Evolutionary conservation across 2,888 invertebrate species (phyloP).

Genomic region (Candidula unifasciata): DNA sequence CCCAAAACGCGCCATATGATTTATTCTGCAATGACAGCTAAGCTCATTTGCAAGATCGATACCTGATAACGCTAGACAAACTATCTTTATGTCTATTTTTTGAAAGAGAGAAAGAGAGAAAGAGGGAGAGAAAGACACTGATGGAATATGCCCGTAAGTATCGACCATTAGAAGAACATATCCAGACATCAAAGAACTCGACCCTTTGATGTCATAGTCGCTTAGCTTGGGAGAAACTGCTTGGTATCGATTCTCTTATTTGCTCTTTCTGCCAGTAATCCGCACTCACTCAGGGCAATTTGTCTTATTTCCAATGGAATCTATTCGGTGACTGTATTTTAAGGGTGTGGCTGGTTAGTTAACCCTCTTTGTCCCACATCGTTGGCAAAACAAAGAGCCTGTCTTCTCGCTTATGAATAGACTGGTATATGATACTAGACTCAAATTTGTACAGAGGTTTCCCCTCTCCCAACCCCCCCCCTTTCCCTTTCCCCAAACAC

Average conservation of each 20-base stretch:
- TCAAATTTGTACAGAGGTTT: too few relatives aligned
- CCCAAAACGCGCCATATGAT: background rate
- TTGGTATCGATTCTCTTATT: slow-evolving; percentile 27
- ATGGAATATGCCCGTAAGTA: background rate
- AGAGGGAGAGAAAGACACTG: too few relatives aligned
- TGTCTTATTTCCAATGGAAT: background rate
- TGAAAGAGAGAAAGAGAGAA: too few relatives aligned
- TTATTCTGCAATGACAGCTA: background rate
- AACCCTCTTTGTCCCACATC: too few relatives aligned
- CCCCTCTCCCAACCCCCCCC: too few relatives aligned
- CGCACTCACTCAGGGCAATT: background rate
- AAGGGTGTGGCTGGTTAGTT: background rate
- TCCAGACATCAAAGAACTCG: slow-evolving; percentile 31
- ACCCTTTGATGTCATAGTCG: slow-evolving; percentile 26
- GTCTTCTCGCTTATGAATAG: too few relatives aligned
- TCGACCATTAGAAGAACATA: slow-evolving; percentile 25
- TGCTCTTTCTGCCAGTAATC: slow-evolving; percentile 14
- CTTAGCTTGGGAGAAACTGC: slow-evolving; percentile 2
- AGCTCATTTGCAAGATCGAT: slow-evolving; percentile 25
- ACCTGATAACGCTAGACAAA: background rate
- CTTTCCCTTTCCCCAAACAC: too few relatives aligned
- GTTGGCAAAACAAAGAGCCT: too few relatives aligned
- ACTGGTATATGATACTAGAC: too few relatives aligned
- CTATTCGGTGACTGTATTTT: background rate
- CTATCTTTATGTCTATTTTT: background rate